Percentiles rank a stretch among this genome's conserved stretches.
Evolutionary conservation across 1,140 invertebrate genomes (phyloP).

Genomic region (Andricus grossulariae): DNA sequence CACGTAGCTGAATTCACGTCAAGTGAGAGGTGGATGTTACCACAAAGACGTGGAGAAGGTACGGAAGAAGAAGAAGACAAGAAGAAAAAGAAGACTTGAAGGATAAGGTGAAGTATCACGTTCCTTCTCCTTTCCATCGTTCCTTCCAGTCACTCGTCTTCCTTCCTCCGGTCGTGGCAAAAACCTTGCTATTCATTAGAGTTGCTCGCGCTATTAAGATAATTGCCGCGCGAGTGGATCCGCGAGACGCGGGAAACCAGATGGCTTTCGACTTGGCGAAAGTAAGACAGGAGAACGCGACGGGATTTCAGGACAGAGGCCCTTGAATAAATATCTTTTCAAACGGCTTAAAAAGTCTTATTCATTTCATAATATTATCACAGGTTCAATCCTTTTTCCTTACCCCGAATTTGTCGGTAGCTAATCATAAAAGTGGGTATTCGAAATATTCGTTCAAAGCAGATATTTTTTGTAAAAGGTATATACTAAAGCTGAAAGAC

Average conservation of each 20-base stretch:
- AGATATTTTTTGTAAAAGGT: too few species aligned
- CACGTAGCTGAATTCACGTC: slow-evolving; percentile 36
- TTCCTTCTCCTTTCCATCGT: slow-evolving; percentile 38
- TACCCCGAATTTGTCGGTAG: too few species aligned
- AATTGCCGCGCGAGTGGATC: slow-evolving; percentile 61
- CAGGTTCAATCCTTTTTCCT: too few species aligned
- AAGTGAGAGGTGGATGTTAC: slow-evolving; percentile 49
- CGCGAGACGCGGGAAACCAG: slow-evolving; percentile 50
- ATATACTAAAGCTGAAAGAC: too few species aligned
- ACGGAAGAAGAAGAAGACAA: slow-evolving; percentile 42
- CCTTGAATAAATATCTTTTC: not conserved
- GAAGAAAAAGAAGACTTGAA: slow-evolving; percentile 38
- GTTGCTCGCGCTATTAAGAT: slow-evolving; percentile 69
- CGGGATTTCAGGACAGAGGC: not conserved
- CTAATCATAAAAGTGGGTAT: too few species aligned
- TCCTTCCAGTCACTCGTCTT: slow-evolving; percentile 31
- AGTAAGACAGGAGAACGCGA: slow-evolving; percentile 24
- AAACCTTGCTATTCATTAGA: slow-evolving; percentile 71
- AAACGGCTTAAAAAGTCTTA: not conserved
- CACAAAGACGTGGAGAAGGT: slow-evolving; percentile 40
- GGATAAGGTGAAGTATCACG: slow-evolving; percentile 43
- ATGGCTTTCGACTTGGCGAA: slow-evolving; percentile 44
- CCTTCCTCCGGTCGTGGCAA: slow-evolving; percentile 52
- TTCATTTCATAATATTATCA: too few species aligned
- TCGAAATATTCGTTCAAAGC: too few species aligned